A percentile compares a stretch with the other conserved stretches of the same genome.
These are phyloP conservation scores for Macaca mulatta DNA, from an alignment of 2,113 vertebrate genomes.

Conservation along the genomic window DNA sequence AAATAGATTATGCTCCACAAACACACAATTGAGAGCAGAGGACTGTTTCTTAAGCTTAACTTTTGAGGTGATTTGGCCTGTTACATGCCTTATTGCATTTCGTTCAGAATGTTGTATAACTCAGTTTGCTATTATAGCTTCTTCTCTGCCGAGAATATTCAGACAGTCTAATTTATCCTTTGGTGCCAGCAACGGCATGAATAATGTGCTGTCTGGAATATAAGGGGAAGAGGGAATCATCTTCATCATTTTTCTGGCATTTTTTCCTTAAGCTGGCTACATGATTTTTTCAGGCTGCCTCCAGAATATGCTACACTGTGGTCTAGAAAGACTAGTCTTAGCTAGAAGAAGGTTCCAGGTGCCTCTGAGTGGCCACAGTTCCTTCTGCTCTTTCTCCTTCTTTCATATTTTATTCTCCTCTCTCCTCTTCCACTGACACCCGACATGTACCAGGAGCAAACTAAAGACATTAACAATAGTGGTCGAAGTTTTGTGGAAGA, in stretches of 20 bases:
- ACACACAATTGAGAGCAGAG: background rate
- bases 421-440: background rate
- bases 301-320: accelerated
- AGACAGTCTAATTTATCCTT: constrained; percentile 71
- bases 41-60: constrained; percentile 52
- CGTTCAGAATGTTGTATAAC: constrained; percentile 56
- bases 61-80: constrained; percentile 48
- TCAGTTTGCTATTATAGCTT: constrained; percentile 62
- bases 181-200: constrained; percentile 48
- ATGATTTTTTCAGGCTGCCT: background rate
- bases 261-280: background rate
- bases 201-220: constrained; percentile 63
- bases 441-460: background rate
- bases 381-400: background rate
- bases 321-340: background rate
- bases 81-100: constrained; percentile 64
- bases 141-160: constrained; percentile 60
- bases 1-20: constrained; percentile 11
- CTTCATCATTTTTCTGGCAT: constrained; percentile 43
- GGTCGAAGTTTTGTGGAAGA: background rate
- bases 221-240: constrained; percentile 21
- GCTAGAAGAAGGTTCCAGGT: background rate
- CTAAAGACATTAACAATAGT: background rate
- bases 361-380: background rate
- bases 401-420: background rate